A percentile compares a stretch with the other conserved stretches of the same genome.
Conservation (phyloP, 2,113 vertebrate species). For the Eptesicus fuscus region DNA sequence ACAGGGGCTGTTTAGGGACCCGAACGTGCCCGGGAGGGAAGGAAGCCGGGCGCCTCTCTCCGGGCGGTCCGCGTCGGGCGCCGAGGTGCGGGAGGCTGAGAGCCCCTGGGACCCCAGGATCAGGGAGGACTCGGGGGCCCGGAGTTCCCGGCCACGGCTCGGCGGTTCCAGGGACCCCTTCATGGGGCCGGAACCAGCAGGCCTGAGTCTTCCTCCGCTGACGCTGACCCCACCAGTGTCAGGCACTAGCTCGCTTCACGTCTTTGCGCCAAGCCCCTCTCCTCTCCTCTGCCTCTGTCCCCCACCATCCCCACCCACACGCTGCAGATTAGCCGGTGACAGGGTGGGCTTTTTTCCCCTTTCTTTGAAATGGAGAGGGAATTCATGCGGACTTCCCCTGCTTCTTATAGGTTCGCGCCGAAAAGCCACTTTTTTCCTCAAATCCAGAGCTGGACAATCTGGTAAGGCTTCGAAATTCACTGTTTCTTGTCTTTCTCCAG, state of each 20-base stretch:
- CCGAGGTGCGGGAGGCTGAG: background rate
- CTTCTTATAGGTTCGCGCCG: slow-evolving; percentile 91
- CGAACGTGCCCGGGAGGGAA: slow-evolving; percentile 43
- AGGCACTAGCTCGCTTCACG: background rate
- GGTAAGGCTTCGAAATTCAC: slow-evolving; percentile 88
- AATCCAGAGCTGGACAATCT: slow-evolving; percentile 99
- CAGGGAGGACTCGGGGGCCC: background rate
- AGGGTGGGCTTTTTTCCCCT: background rate
- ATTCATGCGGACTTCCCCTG: slow-evolving; percentile 60
- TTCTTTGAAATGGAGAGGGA: background rate
- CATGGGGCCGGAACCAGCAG: background rate
- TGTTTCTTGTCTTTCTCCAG: background rate
- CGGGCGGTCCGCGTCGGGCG: background rate
- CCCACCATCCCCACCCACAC: background rate
- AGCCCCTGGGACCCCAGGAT: background rate
- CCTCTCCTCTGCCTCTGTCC: background rate
- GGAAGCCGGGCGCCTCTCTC: slow-evolving; percentile 65
- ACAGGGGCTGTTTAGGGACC: slow-evolving; percentile 38
- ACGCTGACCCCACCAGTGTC: background rate
- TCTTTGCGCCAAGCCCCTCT: background rate
- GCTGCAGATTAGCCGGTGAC: background rate
- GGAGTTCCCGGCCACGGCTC: background rate
- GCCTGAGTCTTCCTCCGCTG: background rate
- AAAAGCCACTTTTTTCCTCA: slow-evolving; percentile 99
- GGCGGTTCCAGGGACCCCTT: background rate